Conservation (phyloP, 2,797 vertebrate species). For the Sebastes itinus region DNA sequence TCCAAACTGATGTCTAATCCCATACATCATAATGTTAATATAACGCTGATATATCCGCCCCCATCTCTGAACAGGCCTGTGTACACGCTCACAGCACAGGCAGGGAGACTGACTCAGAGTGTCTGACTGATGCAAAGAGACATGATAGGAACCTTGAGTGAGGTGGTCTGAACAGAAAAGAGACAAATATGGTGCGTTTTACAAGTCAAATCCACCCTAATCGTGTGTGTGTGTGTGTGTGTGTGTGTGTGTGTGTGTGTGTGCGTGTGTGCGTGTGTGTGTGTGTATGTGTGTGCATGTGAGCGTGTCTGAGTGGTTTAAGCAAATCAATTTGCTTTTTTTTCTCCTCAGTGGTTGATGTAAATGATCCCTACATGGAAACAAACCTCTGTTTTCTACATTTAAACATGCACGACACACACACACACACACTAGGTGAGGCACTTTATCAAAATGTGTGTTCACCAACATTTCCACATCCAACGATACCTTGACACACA, state of each 20-base stretch:
- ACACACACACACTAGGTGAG: constrained; percentile 9
- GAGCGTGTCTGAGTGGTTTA: constrained; percentile 23
- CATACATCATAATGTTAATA: constrained; percentile 20
- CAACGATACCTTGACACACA: background rate
- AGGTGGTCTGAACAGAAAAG: constrained; percentile 36
- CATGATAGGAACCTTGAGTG: constrained; percentile 39
- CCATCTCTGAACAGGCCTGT: constrained; percentile 32
- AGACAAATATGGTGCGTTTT: constrained; percentile 33
- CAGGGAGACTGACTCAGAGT: constrained; percentile 38
- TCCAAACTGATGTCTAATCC: constrained; percentile 29
- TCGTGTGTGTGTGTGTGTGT: background rate
- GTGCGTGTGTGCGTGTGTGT: background rate
- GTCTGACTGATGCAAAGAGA: constrained; percentile 50
- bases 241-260: background rate
- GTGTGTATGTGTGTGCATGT: background rate
- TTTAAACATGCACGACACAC: background rate
- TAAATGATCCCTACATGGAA: constrained; percentile 48
- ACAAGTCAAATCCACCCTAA: constrained; percentile 53
- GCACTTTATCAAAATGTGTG: constrained; percentile 18
- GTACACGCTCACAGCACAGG: constrained; percentile 25
- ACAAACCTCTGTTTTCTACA: constrained; percentile 37
- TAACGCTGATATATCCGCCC: constrained; percentile 14
- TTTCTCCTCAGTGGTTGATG: constrained; percentile 36
- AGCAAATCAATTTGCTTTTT: constrained; percentile 46
- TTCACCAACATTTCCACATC: background rate